Percentiles rank a stretch among this genome's conserved stretches.
phyloP scores from a whole-genome alignment of 2,888 invertebrate species.

The Sericinus montela region DNA sequence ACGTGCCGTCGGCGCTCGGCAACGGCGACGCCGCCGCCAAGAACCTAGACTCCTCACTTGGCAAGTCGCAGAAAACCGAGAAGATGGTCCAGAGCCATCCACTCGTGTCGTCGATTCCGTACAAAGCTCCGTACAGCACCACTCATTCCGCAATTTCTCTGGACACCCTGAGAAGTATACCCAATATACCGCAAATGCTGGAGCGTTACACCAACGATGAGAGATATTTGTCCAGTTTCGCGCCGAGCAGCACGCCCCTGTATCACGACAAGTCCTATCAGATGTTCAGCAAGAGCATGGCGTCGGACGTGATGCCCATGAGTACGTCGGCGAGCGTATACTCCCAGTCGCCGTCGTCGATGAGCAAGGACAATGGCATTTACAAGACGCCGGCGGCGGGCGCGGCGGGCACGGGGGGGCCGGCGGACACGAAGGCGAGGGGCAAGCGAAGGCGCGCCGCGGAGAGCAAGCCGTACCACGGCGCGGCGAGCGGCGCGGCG shows the following conservation, averaged over 20 bases:
- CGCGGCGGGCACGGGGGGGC: constrained; percentile 37
- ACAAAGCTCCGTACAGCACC: constrained; percentile 60
- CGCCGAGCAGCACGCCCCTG: constrained; percentile 58
- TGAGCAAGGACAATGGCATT: constrained; percentile 53
- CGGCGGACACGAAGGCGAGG: constrained; percentile 51
- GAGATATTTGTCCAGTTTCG: constrained; percentile 72
- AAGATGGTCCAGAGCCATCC: constrained; percentile 60
- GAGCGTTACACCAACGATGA: constrained; percentile 80
- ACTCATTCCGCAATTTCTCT: constrained; percentile 62
- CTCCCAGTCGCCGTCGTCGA: constrained; percentile 51
- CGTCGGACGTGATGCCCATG: constrained; percentile 54
- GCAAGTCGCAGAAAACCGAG: constrained; percentile 58
- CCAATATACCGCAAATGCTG: constrained; percentile 80
- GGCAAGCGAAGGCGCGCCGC: constrained; percentile 58
- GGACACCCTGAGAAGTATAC: constrained; percentile 75
- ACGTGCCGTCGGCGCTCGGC: constrained; percentile 36
- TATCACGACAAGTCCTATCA: constrained; percentile 81
- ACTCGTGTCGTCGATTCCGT: constrained; percentile 55
- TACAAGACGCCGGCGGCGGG: constrained; percentile 50
- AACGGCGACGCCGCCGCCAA: constrained; percentile 47
- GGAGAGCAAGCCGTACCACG: constrained; percentile 65
- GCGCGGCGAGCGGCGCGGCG: constrained; percentile 81
- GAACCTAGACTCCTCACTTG: constrained; percentile 43
- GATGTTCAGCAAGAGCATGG: constrained; percentile 74
- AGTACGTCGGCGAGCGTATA: constrained; percentile 53